These are phyloP conservation scores for Burhinus bistriatus DNA, from an alignment of 2,113 vertebrate genomes.

Conservation along the genomic window DNA sequence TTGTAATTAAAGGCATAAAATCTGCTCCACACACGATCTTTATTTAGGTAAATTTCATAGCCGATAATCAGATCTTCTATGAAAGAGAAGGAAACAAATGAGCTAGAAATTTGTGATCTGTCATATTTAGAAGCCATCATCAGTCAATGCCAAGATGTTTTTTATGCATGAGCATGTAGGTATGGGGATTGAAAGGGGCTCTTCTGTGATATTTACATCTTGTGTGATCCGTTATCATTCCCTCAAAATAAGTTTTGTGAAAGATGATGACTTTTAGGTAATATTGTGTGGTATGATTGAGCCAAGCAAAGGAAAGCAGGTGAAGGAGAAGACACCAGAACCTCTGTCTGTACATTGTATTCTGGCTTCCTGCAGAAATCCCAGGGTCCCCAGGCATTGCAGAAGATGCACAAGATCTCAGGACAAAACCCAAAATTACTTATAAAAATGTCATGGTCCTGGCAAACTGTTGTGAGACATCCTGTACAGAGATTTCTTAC, in stretches of 20 bases:
- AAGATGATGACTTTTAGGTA: neutral
- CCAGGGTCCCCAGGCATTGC: rapidly evolving
- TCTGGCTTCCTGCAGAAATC: neutral
- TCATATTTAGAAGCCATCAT: conserved; percentile 30
- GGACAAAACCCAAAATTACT: neutral
- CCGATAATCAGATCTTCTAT: neutral
- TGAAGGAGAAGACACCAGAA: neutral
- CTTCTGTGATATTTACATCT: neutral
- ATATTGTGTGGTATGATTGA: neutral
- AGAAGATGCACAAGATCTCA: neutral
- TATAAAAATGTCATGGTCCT: neutral
- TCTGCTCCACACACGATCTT: conserved; percentile 24
- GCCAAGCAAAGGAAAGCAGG: neutral
- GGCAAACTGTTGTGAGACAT: neutral
- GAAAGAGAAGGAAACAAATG: conserved; percentile 20
- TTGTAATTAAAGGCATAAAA: conserved; percentile 39
- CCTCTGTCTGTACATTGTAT: neutral
- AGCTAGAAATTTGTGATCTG: conserved; percentile 16
- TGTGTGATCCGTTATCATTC: neutral
- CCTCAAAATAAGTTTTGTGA: neutral
- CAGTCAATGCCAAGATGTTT: neutral
- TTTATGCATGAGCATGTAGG: neutral
- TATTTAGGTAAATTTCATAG: conserved; percentile 42
- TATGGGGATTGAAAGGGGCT: neutral
- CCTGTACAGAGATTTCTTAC: neutral